Evolutionary conservation across 2,888 invertebrate species (phyloP).

Genomic region (Limenitis camilla): DNA sequence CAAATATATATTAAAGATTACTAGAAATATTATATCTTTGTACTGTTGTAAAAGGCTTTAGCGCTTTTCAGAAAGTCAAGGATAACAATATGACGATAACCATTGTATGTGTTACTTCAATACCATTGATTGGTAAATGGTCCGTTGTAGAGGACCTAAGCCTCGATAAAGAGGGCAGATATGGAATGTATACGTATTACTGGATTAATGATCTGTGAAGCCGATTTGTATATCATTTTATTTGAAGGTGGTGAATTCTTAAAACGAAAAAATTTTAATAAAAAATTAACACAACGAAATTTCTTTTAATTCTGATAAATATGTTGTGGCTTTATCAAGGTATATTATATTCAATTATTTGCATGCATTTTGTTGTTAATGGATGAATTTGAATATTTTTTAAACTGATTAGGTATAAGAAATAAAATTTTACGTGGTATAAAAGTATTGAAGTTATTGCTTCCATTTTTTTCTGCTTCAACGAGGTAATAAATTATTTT

Average conservation of each 20-base stretch:
- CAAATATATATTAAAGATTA: too few relatives aligned
- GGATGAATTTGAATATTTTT: too few relatives aligned
- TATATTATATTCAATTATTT: too few relatives aligned
- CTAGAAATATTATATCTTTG: too few relatives aligned
- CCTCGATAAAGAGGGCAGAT: conserved; percentile 42
- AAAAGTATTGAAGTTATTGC: too few relatives aligned
- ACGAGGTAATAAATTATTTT: neutral
- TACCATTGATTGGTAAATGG: conserved; percentile 63
- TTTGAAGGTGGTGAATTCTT: neutral
- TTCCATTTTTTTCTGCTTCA: too few relatives aligned
- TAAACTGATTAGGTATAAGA: too few relatives aligned
- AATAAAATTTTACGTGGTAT: too few relatives aligned
- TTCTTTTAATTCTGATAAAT: too few relatives aligned
- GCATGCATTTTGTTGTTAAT: too few relatives aligned
- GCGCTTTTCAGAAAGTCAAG: conserved; percentile 18
- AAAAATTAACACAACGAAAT: neutral
- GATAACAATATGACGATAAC: conserved; percentile 42
- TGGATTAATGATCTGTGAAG: conserved; percentile 47
- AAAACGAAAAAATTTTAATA: neutral
- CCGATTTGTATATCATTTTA: neutral
- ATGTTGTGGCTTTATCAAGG: too few relatives aligned
- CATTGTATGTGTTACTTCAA: conserved; percentile 52
- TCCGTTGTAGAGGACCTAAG: conserved; percentile 52
- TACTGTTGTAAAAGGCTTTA: too few relatives aligned
- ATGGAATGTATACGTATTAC: conserved; percentile 43